Percentiles rank a stretch among this genome's conserved stretches.
phyloP scores from a whole-genome alignment of 1,140 invertebrate species.

The Sinonovacula constricta region DNA sequence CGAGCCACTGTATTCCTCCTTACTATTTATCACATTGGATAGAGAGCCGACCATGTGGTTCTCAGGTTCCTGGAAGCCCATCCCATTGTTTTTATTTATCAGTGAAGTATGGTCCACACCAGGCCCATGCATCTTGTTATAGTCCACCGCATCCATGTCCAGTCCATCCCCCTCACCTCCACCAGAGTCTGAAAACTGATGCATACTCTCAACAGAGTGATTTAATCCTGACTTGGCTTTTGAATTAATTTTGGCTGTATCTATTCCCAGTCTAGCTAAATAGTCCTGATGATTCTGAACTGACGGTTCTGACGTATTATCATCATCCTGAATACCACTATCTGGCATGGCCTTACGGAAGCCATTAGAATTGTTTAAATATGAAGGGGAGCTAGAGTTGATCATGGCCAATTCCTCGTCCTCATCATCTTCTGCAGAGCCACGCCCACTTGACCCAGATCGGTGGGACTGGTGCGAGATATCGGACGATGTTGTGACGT shows the following conservation, averaged over 20 bases:
- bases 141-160: constrained; percentile 83
- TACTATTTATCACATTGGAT: constrained; percentile 96
- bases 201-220: constrained; percentile 87
- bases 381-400: constrained; percentile 88
- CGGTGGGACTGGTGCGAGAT: constrained; percentile 80
- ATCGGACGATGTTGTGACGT: constrained; percentile 66
- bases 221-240: constrained; percentile 72
- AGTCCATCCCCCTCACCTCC: constrained; percentile 84
- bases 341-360: constrained; percentile 81
- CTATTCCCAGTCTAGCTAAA: constrained; percentile 94
- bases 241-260: constrained; percentile 64
- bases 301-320: constrained; percentile 91
- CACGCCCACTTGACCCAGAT: constrained; percentile 95
- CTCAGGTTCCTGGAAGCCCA: constrained; percentile 80
- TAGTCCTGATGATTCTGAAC: constrained; percentile 98
- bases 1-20: constrained; percentile 93
- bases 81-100: constrained; percentile 81
- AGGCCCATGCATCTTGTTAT: constrained; percentile 68
- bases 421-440: constrained; percentile 92
- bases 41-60: constrained; percentile 95
- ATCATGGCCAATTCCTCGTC: constrained; percentile 99
- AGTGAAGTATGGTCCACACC: constrained; percentile 80
- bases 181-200: constrained; percentile 93
- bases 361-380: constrained; percentile 76
- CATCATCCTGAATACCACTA: constrained; percentile 85